Evolutionary conservation across 2,888 invertebrate genomes (phyloP).

Genomic region (Endotricha flammealis): DNA sequence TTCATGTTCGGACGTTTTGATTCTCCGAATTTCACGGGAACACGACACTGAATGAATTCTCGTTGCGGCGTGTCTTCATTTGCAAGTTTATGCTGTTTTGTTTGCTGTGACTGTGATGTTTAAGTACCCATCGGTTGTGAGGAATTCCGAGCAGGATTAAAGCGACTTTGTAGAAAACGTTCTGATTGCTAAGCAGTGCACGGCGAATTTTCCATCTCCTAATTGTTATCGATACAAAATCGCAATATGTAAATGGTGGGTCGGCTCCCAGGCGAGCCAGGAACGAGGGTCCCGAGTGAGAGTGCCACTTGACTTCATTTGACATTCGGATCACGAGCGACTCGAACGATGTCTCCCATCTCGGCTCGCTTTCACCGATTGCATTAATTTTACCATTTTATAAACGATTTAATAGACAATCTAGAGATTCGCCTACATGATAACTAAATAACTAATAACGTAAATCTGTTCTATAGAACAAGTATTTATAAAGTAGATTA

Average conservation of each 20-base stretch:
- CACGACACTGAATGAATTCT: constrained; percentile 45
- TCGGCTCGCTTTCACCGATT: constrained; percentile 68
- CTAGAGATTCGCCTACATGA: constrained; percentile 55
- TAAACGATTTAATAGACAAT: constrained; percentile 74
- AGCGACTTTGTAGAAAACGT: constrained; percentile 18
- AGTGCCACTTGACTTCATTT: constrained; percentile 53
- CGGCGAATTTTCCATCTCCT: constrained; percentile 45
- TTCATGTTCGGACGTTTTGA: constrained; percentile 71
- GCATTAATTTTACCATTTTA: constrained; percentile 76
- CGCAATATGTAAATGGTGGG: constrained; percentile 68
- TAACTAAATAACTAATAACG: no score
- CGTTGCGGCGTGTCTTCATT: constrained; percentile 61
- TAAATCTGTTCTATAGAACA: no score
- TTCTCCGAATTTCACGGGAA: constrained; percentile 59
- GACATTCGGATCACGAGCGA: constrained; percentile 69
- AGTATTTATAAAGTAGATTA: no score
- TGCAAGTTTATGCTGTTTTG: constrained; percentile 56
- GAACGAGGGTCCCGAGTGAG: constrained; percentile 39
- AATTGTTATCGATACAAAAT: constrained; percentile 67
- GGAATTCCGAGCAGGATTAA: constrained; percentile 2
- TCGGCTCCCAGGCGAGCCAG: constrained; percentile 39
- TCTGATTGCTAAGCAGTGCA: constrained; percentile 34
- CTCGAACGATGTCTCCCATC: constrained; percentile 71
- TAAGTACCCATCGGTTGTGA: constrained; percentile 9
- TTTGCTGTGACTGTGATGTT: constrained; percentile 40